Evolutionary conservation across 2,797 vertebrate species (phyloP), one percentile per base, ranked within the genome.

Genomic region (Crocidura indochinensis): DNA sequence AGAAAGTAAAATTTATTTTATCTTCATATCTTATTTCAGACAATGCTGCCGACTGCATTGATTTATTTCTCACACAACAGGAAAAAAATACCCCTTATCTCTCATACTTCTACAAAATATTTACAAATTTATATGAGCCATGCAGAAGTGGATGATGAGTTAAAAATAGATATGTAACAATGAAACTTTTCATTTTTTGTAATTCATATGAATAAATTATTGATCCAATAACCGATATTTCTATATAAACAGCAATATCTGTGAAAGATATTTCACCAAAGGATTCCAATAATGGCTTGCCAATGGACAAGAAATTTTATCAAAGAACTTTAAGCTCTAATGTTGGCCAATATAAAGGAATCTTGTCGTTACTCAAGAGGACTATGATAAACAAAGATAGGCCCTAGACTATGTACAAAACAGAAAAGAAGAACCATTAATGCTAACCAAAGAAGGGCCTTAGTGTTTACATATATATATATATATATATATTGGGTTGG

Each of bases 201-300:
- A 86, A 62, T 12, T 88, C 19, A 11, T 77, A 77, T 77, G 51
- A 64, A 44, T 27, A 8, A 77, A 77, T 80, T 68, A 64, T 44
- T 27, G 10, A 77, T 14, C 12, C 2, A n/a, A 78, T 75, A 1
- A 49, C 17, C 2, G 38, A 91, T 77, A 51, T 87, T 84, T 69
- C n/a, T 6, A 62, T 87, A 60, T 87, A 60, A 74, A 68, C 92
- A 81, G 17, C 10, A 80, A 8, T 67, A 68, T 74, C 24, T 88
- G 60, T 84, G 53, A 81, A 51, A 8, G 56, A 38, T 62, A 64
- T 88, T 84, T 92, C 72, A 85, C 62, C 71, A 88, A 90, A 12
- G 8, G 24, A 64, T 72, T 20, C 22, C 7, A 22, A 62, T 29
- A 19, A 64, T 24, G 38, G 38, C 2, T 65, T 20, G 38, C 38